Evolutionary conservation across 2,113 vertebrate genomes (phyloP).

Genomic region (Chlorodrepanis virens): DNA sequence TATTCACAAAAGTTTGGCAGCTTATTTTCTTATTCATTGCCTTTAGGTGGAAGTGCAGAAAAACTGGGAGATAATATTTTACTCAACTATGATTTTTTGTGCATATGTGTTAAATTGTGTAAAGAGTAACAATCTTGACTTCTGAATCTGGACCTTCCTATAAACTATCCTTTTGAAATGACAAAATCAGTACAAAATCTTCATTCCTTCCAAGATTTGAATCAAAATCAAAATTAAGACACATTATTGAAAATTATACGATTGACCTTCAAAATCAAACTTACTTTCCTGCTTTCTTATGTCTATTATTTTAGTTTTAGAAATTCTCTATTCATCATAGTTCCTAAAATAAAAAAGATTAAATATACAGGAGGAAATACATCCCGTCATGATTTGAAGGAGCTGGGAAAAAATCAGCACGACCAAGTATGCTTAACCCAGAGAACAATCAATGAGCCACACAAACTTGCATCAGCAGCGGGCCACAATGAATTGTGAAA

Average conservation of each 20-base stretch:
- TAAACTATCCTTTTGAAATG: background rate
- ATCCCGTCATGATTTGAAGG: background rate
- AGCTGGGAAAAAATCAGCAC: background rate
- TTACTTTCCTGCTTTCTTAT: background rate
- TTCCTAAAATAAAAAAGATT: background rate
- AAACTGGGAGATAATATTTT: background rate
- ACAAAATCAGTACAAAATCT: background rate
- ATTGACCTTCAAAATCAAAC: background rate
- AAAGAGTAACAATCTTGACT: background rate
- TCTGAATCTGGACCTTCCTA: background rate
- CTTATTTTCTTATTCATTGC: background rate
- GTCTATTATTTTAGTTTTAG: background rate
- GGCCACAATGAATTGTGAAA: background rate
- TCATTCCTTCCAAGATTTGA: background rate
- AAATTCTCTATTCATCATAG: background rate
- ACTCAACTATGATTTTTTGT: background rate
- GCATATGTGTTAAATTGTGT: background rate
- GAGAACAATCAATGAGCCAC: background rate
- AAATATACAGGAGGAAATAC: background rate
- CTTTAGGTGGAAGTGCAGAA: background rate
- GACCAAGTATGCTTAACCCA: background rate
- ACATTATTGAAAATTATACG: background rate
- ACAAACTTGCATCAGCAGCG: background rate
- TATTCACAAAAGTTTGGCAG: background rate
- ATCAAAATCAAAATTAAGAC: background rate